Conservation (phyloP, 2,113 vertebrate genomes). For the Poeciliopsis retropinna region DNA sequence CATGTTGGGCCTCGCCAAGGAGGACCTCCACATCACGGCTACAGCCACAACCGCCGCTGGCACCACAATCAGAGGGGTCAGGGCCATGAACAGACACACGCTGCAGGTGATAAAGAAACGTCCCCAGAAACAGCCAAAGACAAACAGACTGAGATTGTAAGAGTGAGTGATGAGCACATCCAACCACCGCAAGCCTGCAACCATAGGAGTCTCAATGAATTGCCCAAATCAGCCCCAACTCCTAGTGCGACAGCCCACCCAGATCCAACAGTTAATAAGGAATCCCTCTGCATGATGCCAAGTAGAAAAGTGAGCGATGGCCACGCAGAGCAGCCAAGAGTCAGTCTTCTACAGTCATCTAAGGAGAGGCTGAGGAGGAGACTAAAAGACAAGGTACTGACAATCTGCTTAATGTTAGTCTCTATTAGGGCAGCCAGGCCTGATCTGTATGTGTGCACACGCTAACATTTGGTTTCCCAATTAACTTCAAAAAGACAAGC, state of each 20-base stretch:
- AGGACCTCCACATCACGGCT: slow-evolving; percentile 86
- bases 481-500: slow-evolving; percentile 25
- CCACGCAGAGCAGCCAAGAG: slow-evolving; percentile 83
- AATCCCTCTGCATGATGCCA: slow-evolving; percentile 54
- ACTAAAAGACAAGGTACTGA: slow-evolving; percentile 93
- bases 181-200: slow-evolving; percentile 57
- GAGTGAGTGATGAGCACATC: slow-evolving; percentile 74
- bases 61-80: slow-evolving; percentile 87
- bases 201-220: slow-evolving; percentile 67
- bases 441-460: slow-evolving; percentile 28
- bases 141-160: slow-evolving; percentile 90
- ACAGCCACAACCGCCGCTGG: slow-evolving; percentile 96
- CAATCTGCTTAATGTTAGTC: slow-evolving; percentile 63
- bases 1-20: slow-evolving; percentile 78
- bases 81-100: slow-evolving; percentile 66
- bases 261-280: slow-evolving; percentile 33
- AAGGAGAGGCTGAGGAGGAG: slow-evolving; percentile 94
- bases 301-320: slow-evolving; percentile 62
- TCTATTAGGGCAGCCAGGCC: slow-evolving; percentile 51
- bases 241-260: slow-evolving; percentile 23
- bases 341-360: slow-evolving; percentile 94
- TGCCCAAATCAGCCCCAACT: slow-evolving; percentile 54
- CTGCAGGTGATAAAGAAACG: slow-evolving; percentile 40
- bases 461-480: slow-evolving; percentile 31
- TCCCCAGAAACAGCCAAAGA: slow-evolving; percentile 76